Evolutionary conservation across 2,888 invertebrate species (phyloP), one percentile per base, ranked within the genome.

Genomic region (Erebia ligea): DNA sequence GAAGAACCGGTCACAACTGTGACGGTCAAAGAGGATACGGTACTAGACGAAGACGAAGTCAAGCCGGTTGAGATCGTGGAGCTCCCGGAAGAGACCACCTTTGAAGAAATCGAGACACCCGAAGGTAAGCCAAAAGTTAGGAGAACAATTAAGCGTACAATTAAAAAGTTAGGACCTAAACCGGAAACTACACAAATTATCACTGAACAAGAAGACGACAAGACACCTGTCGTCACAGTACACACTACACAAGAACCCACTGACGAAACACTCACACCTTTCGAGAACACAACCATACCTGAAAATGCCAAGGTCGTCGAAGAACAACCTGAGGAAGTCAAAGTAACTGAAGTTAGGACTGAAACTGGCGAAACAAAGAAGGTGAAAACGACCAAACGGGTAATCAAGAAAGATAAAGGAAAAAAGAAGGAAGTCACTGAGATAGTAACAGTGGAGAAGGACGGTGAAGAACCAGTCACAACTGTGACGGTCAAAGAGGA

Each of bases 341-440:
- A 11, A 48, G 48, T 48, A 3, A 48, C 48, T 48, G 48, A 48
- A 13, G 48, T 48, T 15, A 48, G 15, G 15, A 48, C 48, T 11
- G 13, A 48, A 48, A 48, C 48, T 13, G 48, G 48, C 4, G 48
- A 48, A 13, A 4, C 13, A 13, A 15, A 48, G 13, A 83, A 82
- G 73, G 85, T 86, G 0, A 81, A 79, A 68, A 80, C 78, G 0
- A 78, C 86, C 0, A 86, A 86, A 0, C 87, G 85, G 0, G 83
- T 90, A 0, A 73, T 76, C 0, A 75, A 69, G 59, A 83, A 83
- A 69, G 73, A 81, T 65, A 78, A 79, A 67, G 80, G 81, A 0
- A 66, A 69, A 25, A 74, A 76, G 34, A 68, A 72, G 8, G 71
- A 77, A 65, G 68, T 80, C 0, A 81, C 81, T 0, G 81, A 81